These are phyloP conservation scores for Cryptoprocta ferox DNA, from an alignment of 2,797 vertebrate species.

Conservation along the genomic window DNA sequence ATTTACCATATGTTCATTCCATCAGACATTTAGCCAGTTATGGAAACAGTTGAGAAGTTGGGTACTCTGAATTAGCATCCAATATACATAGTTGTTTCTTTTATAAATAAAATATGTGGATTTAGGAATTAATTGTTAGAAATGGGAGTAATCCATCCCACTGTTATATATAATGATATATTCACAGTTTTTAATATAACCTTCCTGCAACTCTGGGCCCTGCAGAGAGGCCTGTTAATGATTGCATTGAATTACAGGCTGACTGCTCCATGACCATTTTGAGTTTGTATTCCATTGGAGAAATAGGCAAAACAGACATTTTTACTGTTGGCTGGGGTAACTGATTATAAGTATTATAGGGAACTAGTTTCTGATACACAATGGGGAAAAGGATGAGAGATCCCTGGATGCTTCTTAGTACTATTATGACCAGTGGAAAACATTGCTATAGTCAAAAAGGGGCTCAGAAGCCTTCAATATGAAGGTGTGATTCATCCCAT, in stretches of 20 bases:
- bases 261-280: background rate
- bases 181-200: background rate
- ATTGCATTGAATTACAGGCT: background rate
- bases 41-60: background rate
- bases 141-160: background rate
- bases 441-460: background rate
- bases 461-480: background rate
- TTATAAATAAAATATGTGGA: background rate
- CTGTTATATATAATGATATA: background rate
- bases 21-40: background rate
- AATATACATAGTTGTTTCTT: background rate
- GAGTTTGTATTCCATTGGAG: background rate
- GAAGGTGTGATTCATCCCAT: background rate
- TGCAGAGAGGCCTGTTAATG: background rate
- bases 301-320: background rate
- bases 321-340: background rate
- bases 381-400: background rate
- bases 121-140: background rate
- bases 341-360: background rate
- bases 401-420: background rate
- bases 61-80: background rate
- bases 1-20: background rate
- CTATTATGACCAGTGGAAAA: background rate
- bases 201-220: background rate
- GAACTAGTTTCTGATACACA: background rate